phyloP scores from a whole-genome alignment of 2,797 vertebrate species.

The Trematomus bernacchii region DNA sequence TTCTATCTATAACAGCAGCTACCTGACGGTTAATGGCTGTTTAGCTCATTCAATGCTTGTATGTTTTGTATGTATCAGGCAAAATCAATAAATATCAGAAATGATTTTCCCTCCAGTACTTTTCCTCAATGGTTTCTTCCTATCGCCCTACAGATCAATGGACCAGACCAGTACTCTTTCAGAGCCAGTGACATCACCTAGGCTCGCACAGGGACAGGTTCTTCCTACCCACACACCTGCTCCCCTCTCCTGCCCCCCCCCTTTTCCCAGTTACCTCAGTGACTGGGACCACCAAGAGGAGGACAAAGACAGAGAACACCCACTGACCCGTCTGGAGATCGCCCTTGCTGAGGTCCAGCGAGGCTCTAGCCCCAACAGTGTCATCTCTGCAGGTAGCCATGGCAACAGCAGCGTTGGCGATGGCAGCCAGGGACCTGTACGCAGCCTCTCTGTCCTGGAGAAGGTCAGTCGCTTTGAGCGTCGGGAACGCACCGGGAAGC shows the following conservation, averaged over 20 bases:
- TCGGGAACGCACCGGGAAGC: constrained; percentile 82
- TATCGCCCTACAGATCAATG: constrained; percentile 46
- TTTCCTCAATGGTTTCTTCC: neutral
- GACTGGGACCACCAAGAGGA: constrained; percentile 62
- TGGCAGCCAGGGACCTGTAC: constrained; percentile 65
- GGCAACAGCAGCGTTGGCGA: constrained; percentile 58
- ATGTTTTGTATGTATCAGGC: neutral
- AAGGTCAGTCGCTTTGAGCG: constrained; percentile 93
- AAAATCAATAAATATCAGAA: neutral
- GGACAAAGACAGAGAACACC: constrained; percentile 79
- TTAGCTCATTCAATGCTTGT: neutral
- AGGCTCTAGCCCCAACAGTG: constrained; percentile 66
- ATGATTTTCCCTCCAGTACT: neutral
- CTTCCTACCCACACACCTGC: constrained; percentile 60
- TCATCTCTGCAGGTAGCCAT: constrained; percentile 54
- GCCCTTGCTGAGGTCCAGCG: constrained; percentile 85
- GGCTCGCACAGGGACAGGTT: constrained; percentile 76
- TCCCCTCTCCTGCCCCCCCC: constrained; percentile 44
- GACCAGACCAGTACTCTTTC: constrained; percentile 65
- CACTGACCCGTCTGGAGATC: constrained; percentile 82
- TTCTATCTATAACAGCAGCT: neutral
- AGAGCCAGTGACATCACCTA: constrained; percentile 54
- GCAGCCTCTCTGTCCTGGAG: constrained; percentile 91
- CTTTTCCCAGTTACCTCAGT: constrained; percentile 69
- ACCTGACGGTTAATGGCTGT: neutral